Percentiles rank a stretch among this genome's conserved stretches.
These are phyloP conservation scores for Drosophila colorata DNA, from an alignment of 2,888 invertebrate genomes.

Conservation along the genomic window DNA sequence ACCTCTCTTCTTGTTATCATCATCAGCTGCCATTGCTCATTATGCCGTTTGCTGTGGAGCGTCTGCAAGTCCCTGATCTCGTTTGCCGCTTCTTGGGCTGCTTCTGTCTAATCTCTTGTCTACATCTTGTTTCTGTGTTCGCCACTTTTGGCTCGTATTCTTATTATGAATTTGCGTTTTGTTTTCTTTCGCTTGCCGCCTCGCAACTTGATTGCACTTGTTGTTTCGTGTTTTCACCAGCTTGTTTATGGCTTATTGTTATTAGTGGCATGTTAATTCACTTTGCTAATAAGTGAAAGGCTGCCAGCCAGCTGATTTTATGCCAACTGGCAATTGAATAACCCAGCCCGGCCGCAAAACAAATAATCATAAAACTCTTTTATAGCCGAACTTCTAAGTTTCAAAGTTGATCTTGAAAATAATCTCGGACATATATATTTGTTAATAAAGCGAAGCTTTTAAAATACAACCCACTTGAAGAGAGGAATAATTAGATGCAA, in stretches of 20 bases:
- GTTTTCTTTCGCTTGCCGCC: conserved; percentile 30
- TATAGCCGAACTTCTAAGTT: background rate
- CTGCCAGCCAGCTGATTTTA: conserved; percentile 38
- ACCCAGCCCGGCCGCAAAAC: conserved; percentile 17
- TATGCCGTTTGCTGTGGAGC: conserved; percentile 48
- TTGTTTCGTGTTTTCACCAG: conserved; percentile 67
- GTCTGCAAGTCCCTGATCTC: conserved; percentile 71
- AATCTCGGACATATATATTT: background rate
- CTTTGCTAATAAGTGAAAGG: conserved; percentile 77
- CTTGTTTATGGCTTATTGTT: conserved; percentile 55
- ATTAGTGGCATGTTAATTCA: conserved; percentile 72
- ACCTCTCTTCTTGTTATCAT: conserved; percentile 10
- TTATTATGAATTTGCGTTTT: conserved; percentile 30
- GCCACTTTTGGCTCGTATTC: conserved; percentile 21
- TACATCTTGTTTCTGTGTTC: conserved; percentile 36
- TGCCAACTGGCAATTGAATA: conserved; percentile 36
- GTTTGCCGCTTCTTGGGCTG: conserved; percentile 40
- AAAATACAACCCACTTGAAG: background rate
- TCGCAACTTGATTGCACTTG: conserved; percentile 51
- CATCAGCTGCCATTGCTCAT: conserved; percentile 21
- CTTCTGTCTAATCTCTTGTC: conserved; percentile 36
- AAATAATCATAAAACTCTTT: conserved; percentile 18
- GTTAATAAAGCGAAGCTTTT: background rate
- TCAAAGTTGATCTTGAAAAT: background rate
- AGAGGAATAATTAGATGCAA: background rate